Evolutionary conservation across 2,888 invertebrate species (phyloP), one percentile per base, ranked within the genome.

Genomic region (Venusia cambrica): DNA sequence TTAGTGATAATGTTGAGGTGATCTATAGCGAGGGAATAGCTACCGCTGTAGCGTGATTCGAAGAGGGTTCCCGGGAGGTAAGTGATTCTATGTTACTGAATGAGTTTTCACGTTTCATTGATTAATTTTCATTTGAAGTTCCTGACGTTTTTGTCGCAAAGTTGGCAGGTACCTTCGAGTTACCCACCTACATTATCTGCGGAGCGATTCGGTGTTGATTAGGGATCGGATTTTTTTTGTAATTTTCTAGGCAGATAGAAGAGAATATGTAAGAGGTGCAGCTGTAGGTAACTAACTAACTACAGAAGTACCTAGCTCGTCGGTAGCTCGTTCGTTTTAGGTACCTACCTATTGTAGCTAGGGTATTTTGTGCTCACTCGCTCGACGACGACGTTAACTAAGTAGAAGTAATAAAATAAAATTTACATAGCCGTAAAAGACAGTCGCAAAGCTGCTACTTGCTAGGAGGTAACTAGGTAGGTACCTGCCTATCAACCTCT

Each of bases 1-100:
- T 52, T 44, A 38, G 56, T 62, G 54, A 67, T 55, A 54, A 69
- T 71, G 71, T 63, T 40, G 31, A 58, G 68, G 64, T 73, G 66
- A 72, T 71, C 30, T 1, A 1, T 2, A 24, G 12, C 29, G 28
- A 11, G 5, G 14, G 12, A 3, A 20, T 9, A 7, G 19, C 15
- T 4, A 14, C 6, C 16, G 7, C n/a, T 27, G 15, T 3, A 7
- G 4, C 4, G n/a, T 6, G 31, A 25, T 24, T 28, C 24, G 24
- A 21, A 8, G 15, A 20, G 19, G 7, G 20, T 28, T 26, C 30
- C 13, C 28, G 6, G 16, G 9, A 31, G 6, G 48, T 50, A 45
- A 39, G 48, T 50, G 32, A 40, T 19, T 25, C 33, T 18, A 44
- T 39, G 5, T 30, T 20, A 11, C 14, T 44, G 44, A 36, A 48